Percentiles rank a stretch among this genome's conserved stretches.
Conservation (phyloP, 2,113 vertebrate genomes). For the Megaleporinus macrocephalus region DNA sequence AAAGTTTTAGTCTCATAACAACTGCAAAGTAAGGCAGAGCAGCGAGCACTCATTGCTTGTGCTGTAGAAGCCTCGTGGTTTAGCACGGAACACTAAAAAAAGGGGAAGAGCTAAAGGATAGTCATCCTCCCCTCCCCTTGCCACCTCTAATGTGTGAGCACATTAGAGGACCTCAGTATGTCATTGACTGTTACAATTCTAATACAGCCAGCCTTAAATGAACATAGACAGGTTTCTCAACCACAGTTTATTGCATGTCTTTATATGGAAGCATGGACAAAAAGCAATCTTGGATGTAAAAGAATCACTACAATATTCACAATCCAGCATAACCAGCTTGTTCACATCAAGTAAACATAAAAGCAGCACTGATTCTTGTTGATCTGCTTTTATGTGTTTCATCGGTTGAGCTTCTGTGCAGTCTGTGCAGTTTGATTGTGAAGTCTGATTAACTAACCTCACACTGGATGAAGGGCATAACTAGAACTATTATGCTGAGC, state of each 20-base stretch:
- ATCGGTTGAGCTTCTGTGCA: background rate
- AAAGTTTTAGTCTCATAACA: background rate
- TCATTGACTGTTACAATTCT: background rate
- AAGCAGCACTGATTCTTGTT: background rate
- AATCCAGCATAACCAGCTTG: no score
- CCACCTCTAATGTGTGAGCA: background rate
- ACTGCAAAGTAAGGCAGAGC: background rate
- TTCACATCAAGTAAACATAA: background rate
- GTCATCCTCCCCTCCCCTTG: background rate
- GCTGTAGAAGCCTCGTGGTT: background rate
- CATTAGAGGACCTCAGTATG: background rate
- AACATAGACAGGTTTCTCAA: background rate
- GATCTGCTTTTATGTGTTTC: background rate
- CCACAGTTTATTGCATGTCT: no score
- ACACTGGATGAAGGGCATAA: no score
- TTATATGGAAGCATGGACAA: background rate
- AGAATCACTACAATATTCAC: background rate
- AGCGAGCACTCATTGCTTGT: no score
- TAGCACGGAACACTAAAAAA: background rate
- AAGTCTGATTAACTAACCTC: no score
- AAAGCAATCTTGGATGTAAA: background rate
- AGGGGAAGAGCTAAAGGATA: slow-evolving; percentile 24
- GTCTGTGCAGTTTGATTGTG: no score
- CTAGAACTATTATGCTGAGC: no score
- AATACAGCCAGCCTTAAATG: background rate